Evolutionary conservation across 2,888 invertebrate species (phyloP).

Genomic region (Laspeyria flexula): DNA sequence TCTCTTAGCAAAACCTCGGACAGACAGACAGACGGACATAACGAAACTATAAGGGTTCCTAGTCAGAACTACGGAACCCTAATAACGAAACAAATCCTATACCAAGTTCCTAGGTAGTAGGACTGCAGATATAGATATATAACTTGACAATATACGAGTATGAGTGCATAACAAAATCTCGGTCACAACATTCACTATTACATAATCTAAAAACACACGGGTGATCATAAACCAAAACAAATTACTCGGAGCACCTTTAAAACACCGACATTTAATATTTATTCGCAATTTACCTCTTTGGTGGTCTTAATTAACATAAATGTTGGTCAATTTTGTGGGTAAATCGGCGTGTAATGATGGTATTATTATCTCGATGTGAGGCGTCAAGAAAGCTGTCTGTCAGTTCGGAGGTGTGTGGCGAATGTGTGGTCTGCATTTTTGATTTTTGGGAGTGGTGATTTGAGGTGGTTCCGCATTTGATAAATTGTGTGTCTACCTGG

Average conservation of each 20-base stretch:
- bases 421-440: slow-evolving; percentile 45
- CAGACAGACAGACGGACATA: too few species aligned
- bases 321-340: slow-evolving; percentile 34
- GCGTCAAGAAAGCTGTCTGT: slow-evolving; percentile 36
- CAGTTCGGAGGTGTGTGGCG: slow-evolving; percentile 5
- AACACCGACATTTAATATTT: neutral
- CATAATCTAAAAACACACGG: too few species aligned
- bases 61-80: too few species aligned
- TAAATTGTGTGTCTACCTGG: neutral
- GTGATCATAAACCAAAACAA: neutral
- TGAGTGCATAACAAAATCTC: too few species aligned
- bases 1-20: too few species aligned
- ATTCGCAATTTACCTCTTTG: slow-evolving; percentile 12
- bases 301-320: slow-evolving; percentile 48
- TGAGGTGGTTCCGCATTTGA: slow-evolving; percentile 7
- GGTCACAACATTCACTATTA: too few species aligned
- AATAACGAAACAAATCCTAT: too few species aligned
- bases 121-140: too few species aligned
- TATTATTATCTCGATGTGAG: slow-evolving; percentile 34
- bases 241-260: neutral
- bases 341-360: slow-evolving; percentile 44
- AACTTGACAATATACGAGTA: too few species aligned
- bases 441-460: neutral
- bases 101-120: too few species aligned
- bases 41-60: too few species aligned